These are phyloP conservation scores for Pandemis cinnamomeana DNA, from an alignment of 2,888 invertebrate species.

Conservation along the genomic window DNA sequence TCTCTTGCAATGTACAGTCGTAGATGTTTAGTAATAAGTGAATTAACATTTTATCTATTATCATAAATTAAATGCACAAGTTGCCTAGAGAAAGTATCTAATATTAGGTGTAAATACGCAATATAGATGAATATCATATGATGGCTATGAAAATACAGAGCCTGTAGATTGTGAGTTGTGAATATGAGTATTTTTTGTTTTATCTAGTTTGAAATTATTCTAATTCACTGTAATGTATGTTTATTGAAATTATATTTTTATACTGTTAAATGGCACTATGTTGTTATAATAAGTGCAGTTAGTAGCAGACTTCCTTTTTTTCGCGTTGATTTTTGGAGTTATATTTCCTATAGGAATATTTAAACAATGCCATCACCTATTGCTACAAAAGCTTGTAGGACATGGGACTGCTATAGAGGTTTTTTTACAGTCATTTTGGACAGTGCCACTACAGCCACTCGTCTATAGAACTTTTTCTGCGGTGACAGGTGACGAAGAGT, in stretches of 20 bases:
- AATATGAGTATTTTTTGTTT: constrained; percentile 28
- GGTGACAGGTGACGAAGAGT: background rate
- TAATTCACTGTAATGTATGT: constrained; percentile 34
- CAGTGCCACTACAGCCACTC: background rate
- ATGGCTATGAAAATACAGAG: constrained; percentile 33
- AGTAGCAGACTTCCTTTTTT: constrained; percentile 1
- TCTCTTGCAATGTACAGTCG: background rate
- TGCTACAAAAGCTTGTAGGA: too few relatives aligned
- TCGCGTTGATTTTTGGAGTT: background rate
- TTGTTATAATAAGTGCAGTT: constrained; percentile 15
- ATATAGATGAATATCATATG: constrained; percentile 26
- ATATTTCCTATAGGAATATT: background rate
- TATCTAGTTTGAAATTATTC: constrained; percentile 25
- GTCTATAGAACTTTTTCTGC: background rate
- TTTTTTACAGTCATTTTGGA: background rate
- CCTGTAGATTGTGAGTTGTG: constrained; percentile 31
- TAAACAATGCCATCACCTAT: background rate
- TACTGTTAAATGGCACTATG: constrained; percentile 39
- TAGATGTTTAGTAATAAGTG: background rate
- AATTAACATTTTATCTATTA: constrained; percentile 1
- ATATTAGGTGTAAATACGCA: constrained; percentile 32
- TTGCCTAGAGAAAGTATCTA: constrained; percentile 34
- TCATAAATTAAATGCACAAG: constrained; percentile 30
- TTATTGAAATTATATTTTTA: constrained; percentile 40
- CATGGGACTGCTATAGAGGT: too few relatives aligned